A percentile compares a stretch with the other conserved stretches of the same genome.
Evolutionary conservation across 35 echinoderm and acorn worm genomes (phyloP).

Genomic region (Lytechinus variegatus): DNA sequence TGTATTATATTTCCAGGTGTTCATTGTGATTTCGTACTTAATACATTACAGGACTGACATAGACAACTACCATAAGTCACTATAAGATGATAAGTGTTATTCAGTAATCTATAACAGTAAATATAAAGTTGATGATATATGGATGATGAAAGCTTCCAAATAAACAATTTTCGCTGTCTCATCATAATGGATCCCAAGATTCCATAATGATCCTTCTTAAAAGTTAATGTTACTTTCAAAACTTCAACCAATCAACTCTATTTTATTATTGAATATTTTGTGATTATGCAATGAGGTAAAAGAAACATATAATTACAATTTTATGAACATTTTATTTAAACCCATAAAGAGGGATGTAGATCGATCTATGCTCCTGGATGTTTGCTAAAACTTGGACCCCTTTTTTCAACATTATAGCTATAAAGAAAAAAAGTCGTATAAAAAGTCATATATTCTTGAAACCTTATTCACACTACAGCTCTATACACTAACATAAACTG

Average conservation of each 20-base stretch:
- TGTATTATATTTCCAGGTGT: neutral
- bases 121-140: neutral
- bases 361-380: too few relatives aligned
- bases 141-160: neutral
- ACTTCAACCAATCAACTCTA: neutral
- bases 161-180: neutral
- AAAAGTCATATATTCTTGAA: too few relatives aligned
- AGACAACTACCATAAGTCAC: neutral
- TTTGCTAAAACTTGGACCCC: too few relatives aligned
- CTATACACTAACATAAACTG: too few relatives aligned
- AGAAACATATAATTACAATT: too few relatives aligned
- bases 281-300: too few relatives aligned
- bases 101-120: neutral
- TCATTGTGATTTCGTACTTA: neutral
- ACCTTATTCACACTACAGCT: too few relatives aligned
- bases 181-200: neutral
- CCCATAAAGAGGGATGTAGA: too few relatives aligned
- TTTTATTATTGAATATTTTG: too few relatives aligned
- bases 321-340: too few relatives aligned
- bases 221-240: neutral
- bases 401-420: too few relatives aligned
- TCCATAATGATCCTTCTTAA: neutral
- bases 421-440: too few relatives aligned
- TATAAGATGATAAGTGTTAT: neutral
- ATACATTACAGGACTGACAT: neutral